Evolutionary conservation across 2,113 vertebrate species (phyloP).

Genomic region (Salvelinus fontinalis): DNA sequence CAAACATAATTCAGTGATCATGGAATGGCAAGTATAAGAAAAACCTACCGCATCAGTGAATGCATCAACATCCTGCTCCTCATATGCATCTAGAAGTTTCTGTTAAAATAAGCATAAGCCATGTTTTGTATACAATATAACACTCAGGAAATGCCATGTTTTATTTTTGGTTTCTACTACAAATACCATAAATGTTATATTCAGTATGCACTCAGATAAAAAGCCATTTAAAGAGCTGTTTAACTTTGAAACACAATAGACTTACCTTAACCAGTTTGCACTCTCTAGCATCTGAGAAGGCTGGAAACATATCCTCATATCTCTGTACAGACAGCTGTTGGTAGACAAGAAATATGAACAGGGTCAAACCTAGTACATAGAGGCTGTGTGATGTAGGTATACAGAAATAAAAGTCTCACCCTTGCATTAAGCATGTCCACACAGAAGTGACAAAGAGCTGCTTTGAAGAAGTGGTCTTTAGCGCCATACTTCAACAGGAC

Average conservation of each 20-base stretch:
- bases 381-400: neutral
- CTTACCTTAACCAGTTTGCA: conserved; percentile 80
- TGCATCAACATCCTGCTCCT: conserved; percentile 78
- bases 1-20: neutral
- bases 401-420: conserved; percentile 50
- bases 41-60: conserved; percentile 78
- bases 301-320: conserved; percentile 82
- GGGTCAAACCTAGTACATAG: neutral
- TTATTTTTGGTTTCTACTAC: neutral
- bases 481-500: conserved; percentile 82
- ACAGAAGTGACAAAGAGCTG: conserved; percentile 83
- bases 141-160: neutral
- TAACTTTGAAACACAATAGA: no score
- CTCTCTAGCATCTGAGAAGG: conserved; percentile 79
- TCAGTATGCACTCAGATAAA: no score
- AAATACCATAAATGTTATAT: no score
- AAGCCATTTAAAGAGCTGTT: no score
- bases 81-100: conserved; percentile 79
- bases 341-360: neutral
- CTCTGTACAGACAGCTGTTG: conserved; percentile 76
- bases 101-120: conserved; percentile 33
- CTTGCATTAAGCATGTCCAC: conserved; percentile 83
- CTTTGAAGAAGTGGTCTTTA: conserved; percentile 84
- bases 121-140: neutral
- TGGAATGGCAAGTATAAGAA: neutral